Base-by-base conservation (phyloP, 2,888 invertebrate species). In the Xestia ashworthii region DNA sequence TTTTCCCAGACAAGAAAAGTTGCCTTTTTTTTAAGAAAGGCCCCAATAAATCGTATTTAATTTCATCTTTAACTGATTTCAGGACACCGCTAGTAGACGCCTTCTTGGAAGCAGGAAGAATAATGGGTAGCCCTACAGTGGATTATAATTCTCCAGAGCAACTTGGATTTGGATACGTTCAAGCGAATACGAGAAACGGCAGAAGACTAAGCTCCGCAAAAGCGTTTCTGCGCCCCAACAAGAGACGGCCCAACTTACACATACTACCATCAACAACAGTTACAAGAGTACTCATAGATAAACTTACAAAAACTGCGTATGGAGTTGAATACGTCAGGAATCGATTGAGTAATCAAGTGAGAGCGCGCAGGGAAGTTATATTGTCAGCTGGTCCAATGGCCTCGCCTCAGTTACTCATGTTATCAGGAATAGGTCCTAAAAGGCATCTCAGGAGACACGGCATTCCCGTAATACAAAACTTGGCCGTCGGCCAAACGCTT, bases 321-420 rank as follows among this genome's bases (percentile, higher is more conserved):
- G 98, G 97, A 5, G 97, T 98, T 0, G 92, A 97, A 85, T 97
- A 97, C 76, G 92, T 95, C 0, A 93, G 95, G 62, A 94, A 96
- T 74, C 94, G 95, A 0, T 87, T 94, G 75, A 93, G 92, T 65
- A 93, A 94, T 50, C 93, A 93, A 67, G 97, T 97, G 0, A 91
- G 89, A 75, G 98, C 98, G 0, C 94, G 96, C 65, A 97, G 97
- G 87, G 98, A 98, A 93, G 97, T 98, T 0, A 98, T 99, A 75
- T 83, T 98, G 5, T 97, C 98, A 16, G 98, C 98, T 3, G 98
- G 98, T 0, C 97, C 98, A 0, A 98, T 99, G 77, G 98, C 98
- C 87, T 97, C 98, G 0, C 98, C 99, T 0, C 99, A 99, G 90
- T 92, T 99, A 14, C 96, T 99, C 11, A 98, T 99, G 98, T 92